These are phyloP conservation scores for Eilema depressum DNA, from an alignment of 2,888 invertebrate genomes.

Conservation along the genomic window DNA sequence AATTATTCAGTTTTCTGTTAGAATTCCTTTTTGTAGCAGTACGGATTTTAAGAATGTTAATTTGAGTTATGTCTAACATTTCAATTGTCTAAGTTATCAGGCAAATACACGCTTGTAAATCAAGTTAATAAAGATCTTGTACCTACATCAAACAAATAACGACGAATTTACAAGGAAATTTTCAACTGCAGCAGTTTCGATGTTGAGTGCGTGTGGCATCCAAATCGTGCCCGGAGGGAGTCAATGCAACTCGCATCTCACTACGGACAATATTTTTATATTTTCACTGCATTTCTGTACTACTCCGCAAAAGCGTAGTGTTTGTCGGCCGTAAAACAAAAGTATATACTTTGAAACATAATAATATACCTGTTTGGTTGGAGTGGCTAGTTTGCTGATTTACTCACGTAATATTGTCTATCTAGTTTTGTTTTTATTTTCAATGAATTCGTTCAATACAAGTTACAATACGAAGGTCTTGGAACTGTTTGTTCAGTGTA, in stretches of 20 bases:
- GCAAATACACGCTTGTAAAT: background rate
- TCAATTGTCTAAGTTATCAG: background rate
- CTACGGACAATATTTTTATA: conserved; percentile 75
- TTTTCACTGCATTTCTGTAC: conserved; percentile 73
- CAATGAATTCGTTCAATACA: background rate
- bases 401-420: conserved; percentile 45
- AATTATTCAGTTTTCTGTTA: too few species aligned
- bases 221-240: conserved; percentile 66
- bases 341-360: conserved; percentile 62
- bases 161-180: background rate
- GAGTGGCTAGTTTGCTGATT: conserved; percentile 50
- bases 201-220: conserved; percentile 56
- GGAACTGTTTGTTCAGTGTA: background rate
- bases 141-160: background rate
- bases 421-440: background rate
- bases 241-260: conserved; percentile 69
- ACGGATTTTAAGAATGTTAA: too few species aligned
- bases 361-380: conserved; percentile 52
- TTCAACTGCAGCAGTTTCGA: conserved; percentile 29
- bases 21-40: too few species aligned
- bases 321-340: conserved; percentile 71
- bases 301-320: conserved; percentile 66
- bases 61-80: background rate
- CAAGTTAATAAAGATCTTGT: background rate
- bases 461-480: background rate